Base-by-base conservation (phyloP, 2,888 invertebrate species). In the Notodromas monacha region DNA sequence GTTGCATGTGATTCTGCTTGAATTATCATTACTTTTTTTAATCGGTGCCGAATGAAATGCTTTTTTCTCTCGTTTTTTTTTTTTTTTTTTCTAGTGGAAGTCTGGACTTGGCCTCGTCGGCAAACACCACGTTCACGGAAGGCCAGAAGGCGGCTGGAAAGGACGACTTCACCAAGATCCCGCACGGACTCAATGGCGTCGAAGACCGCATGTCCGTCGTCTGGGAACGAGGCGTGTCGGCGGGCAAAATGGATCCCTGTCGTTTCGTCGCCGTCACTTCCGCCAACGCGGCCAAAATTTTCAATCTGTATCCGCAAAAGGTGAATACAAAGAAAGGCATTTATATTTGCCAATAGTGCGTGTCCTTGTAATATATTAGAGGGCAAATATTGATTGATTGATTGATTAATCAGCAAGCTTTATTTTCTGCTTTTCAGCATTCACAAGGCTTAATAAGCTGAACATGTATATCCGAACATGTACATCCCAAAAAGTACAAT, bases 251-350 rank as follows among this genome's bases (percentile, higher is more conserved):
- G 56, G 77, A 84, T 49, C 72, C 81, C 1, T 67, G 68, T 44
- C 63, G 76, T 39, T 96, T 86, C 58, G 96, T 96, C 13, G 76
- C 86, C 0, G 72, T 92, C 8, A 92, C 89, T 3, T 84, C 84
- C 48, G 61, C 86, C 15, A 84, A 73, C 45, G 55, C 58, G 12
- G 21, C 21, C n/a, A 6, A 21, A 8, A 8, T 21, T n/a, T n/a
- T 21, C 21, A 21, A 21, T n/a, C 6, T 21, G 6, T 21, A 8
- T n/a, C 21, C 21, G n/a, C 21, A 41, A 16, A 38, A 60, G 60
- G 96, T 96, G 2, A 65, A 72, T 36, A 69, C 96, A 41, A 76
- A 67, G 1, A 63, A 68, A 16, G 81, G 79, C 37, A 76, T 81
- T 3, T 96, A 96, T 56, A n/a, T n/a, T n/a, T n/a, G n/a, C n/a